Evolutionary conservation across 1,140 invertebrate species (phyloP).

Genomic region (Maniola jurtina): DNA sequence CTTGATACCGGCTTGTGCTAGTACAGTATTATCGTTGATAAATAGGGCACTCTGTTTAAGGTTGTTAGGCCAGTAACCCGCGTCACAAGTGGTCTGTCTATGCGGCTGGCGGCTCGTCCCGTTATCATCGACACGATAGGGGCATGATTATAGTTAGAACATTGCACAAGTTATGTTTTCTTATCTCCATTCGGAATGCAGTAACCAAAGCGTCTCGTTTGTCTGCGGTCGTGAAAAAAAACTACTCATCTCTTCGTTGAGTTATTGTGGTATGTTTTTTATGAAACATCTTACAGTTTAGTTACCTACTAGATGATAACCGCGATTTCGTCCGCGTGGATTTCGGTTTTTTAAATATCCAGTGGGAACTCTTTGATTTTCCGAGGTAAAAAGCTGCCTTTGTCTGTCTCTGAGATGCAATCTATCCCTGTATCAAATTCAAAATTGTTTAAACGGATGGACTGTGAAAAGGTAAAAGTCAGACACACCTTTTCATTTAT

Average conservation of each 20-base stretch:
- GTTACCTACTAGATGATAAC: too few species aligned
- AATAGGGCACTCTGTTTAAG: constrained; percentile 52
- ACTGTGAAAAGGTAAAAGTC: too few species aligned
- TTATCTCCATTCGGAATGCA: constrained; percentile 64
- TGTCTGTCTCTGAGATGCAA: too few species aligned
- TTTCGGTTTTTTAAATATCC: too few species aligned
- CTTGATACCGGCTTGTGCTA: neutral
- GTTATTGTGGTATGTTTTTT: constrained; percentile 19
- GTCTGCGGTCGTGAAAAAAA: constrained; percentile 47
- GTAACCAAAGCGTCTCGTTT: constrained; percentile 48
- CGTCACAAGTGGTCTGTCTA: constrained; percentile 47
- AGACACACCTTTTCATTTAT: too few species aligned
- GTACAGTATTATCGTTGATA: constrained; percentile 25
- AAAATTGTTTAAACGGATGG: too few species aligned
- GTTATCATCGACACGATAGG: constrained; percentile 62
- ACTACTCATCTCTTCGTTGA: constrained; percentile 34
- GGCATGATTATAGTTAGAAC: constrained; percentile 48
- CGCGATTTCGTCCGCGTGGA: neutral
- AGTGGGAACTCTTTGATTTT: too few species aligned
- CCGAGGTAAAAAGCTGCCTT: too few species aligned
- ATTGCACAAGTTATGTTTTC: constrained; percentile 54
- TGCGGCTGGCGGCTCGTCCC: constrained; percentile 40
- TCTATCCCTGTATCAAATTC: too few species aligned
- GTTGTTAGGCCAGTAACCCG: constrained; percentile 58
- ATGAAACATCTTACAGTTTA: too few species aligned